Evolutionary conservation across 2,888 invertebrate species (phyloP).

Genomic region (Entomobrya multifasciata): DNA sequence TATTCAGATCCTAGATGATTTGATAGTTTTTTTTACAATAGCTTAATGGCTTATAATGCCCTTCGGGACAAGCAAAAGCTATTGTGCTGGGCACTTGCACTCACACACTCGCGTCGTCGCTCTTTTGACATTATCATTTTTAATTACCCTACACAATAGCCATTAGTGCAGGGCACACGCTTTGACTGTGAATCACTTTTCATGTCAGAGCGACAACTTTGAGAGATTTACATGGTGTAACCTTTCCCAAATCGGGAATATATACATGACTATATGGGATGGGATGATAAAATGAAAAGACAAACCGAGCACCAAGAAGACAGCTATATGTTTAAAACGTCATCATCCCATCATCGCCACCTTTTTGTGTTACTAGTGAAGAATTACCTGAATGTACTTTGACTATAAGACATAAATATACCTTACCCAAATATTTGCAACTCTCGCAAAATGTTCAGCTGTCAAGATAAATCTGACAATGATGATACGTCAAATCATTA

Average conservation of each 20-base stretch:
- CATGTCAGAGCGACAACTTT: constrained; percentile 48
- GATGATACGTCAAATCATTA: constrained; percentile 45
- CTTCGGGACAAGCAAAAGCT: constrained; percentile 38
- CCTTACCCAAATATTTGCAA: no score
- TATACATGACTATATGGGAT: no score
- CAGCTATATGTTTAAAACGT: constrained; percentile 36
- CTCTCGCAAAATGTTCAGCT: constrained; percentile 28
- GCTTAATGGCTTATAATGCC: constrained; percentile 52
- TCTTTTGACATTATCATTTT: constrained; percentile 75
- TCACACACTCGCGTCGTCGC: constrained; percentile 39
- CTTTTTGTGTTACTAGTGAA: no score
- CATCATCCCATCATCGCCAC: constrained; percentile 7
- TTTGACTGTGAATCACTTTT: constrained; percentile 65
- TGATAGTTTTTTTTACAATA: constrained; percentile 47
- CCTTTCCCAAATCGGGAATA: constrained; percentile 65
- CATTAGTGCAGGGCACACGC: constrained; percentile 67
- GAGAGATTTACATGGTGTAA: constrained; percentile 43
- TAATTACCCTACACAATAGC: constrained; percentile 73
- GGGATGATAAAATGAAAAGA: constrained; percentile 14
- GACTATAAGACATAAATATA: no score
- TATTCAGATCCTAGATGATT: no score
- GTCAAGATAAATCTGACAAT: constrained; percentile 63
- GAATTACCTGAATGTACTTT: no score
- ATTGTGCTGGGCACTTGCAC: no score
- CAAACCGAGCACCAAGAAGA: constrained; percentile 8